These are phyloP conservation scores for Sitta europaea DNA, from an alignment of 2,113 vertebrate species.

Conservation along the genomic window DNA sequence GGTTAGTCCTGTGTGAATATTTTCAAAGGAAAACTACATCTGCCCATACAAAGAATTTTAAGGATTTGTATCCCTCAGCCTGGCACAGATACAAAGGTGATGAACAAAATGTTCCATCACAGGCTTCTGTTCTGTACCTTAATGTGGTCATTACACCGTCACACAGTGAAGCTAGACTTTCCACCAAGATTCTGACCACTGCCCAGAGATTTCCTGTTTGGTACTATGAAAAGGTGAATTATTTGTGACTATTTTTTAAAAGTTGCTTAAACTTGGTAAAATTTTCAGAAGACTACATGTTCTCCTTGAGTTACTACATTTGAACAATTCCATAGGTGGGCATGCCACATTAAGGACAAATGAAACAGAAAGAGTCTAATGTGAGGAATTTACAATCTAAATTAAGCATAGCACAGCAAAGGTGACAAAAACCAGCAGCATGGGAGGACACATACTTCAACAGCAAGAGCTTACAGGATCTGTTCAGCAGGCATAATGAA, in stretches of 20 bases:
- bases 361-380: constrained; percentile 2
- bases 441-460: neutral
- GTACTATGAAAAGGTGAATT: constrained; percentile 34
- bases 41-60: neutral
- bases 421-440: neutral
- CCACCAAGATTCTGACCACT: constrained; percentile 38
- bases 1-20: neutral
- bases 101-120: constrained; percentile 1
- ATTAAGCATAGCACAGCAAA: neutral
- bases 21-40: neutral
- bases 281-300: neutral
- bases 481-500: neutral
- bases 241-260: neutral
- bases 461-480: neutral
- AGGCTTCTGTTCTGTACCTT: neutral
- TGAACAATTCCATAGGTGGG: neutral
- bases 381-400: constrained; percentile 32
- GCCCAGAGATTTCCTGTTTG: constrained; percentile 36
- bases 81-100: neutral
- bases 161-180: constrained; percentile 11
- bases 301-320: neutral
- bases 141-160: neutral
- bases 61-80: neutral
- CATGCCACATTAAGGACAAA: neutral
- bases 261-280: neutral